Percentiles rank a stretch among this genome's conserved stretches.
These are phyloP conservation scores for Drosophila hamatofila DNA, from an alignment of 2,888 invertebrate species.

Conservation along the genomic window DNA sequence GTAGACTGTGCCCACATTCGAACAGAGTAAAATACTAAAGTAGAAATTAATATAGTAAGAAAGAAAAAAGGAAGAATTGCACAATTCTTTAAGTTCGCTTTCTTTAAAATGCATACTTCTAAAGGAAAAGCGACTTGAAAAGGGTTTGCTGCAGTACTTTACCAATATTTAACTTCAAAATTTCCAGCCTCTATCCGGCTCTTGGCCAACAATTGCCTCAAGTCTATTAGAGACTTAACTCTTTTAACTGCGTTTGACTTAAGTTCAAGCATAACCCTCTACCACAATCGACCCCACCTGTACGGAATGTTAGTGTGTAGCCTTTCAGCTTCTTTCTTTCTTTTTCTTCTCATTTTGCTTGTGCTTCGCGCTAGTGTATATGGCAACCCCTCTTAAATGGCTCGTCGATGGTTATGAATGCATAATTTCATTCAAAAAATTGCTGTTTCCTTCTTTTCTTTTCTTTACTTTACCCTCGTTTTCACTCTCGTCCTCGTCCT, in stretches of 20 bases:
- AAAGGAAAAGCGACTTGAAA: not conserved
- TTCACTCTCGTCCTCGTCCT: not conserved
- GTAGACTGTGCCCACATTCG: too few relatives aligned
- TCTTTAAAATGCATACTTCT: not conserved
- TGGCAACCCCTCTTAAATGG: constrained; percentile 50
- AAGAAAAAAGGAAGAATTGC: not conserved
- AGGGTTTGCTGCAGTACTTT: not conserved
- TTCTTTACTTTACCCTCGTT: constrained; percentile 3
- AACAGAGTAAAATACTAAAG: too few relatives aligned
- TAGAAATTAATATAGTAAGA: too few relatives aligned
- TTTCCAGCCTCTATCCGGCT: not conserved
- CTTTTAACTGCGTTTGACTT: constrained; percentile 40
- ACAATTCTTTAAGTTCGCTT: not conserved
- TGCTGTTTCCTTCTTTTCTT: constrained; percentile 47
- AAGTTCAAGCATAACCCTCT: constrained; percentile 25
- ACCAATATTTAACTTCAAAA: not conserved
- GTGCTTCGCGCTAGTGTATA: constrained; percentile 1
- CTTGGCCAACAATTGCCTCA: constrained; percentile 15
- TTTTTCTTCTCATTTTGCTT: not conserved
- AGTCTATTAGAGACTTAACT: constrained; percentile 37
- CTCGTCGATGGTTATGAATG: constrained; percentile 72
- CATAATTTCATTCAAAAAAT: constrained; percentile 75
- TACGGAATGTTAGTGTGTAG: constrained; percentile 10
- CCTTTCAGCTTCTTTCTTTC: constrained; percentile 29
- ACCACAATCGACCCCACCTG: constrained; percentile 31